These are phyloP conservation scores for Papilio glaucus DNA, from an alignment of 1,140 invertebrate species.

Conservation along the genomic window DNA sequence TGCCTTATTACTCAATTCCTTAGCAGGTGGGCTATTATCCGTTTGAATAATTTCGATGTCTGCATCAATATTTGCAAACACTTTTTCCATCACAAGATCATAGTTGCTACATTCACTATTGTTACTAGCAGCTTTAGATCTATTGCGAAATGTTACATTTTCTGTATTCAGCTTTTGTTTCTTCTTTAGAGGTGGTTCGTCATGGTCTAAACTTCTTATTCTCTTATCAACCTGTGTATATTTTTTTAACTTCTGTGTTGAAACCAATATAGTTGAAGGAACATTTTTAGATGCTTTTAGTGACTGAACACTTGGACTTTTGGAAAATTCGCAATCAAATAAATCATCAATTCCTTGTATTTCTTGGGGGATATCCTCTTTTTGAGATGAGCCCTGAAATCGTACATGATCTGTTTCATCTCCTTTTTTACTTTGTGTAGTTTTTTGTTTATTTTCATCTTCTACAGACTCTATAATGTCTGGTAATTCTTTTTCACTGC, in stretches of 20 bases:
- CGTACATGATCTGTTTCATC: conserved; percentile 33
- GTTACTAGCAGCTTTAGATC: conserved; percentile 38
- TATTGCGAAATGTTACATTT: conserved; percentile 30
- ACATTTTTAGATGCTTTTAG: conserved; percentile 53
- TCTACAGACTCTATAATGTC: conserved; percentile 58
- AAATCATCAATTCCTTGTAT: conserved; percentile 57
- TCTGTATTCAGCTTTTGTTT: conserved; percentile 51
- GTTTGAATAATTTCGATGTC: conserved; percentile 56
- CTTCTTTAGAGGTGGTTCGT: conserved; percentile 52
- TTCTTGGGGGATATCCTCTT: conserved; percentile 43
- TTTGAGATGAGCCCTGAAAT: conserved; percentile 8
- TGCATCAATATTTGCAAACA: conserved; percentile 72
- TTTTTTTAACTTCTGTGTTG: conserved; percentile 50
- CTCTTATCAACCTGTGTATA: conserved; percentile 56
- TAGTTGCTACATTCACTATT: conserved; percentile 67
- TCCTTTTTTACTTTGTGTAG: conserved; percentile 10
- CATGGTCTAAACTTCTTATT: conserved; percentile 48
- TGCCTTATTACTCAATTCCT: not conserved
- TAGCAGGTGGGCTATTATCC: not conserved
- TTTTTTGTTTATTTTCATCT: conserved; percentile 43
- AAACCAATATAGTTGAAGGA: conserved; percentile 64
- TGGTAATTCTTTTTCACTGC: conserved; percentile 69
- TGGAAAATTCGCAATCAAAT: conserved; percentile 63
- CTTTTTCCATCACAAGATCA: conserved; percentile 66
- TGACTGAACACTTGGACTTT: conserved; percentile 55